Percentiles rank a stretch among this genome's conserved stretches.
These are phyloP conservation scores for Dasyprocta punctata DNA, from an alignment of 2,113 vertebrate species.

Conservation along the genomic window DNA sequence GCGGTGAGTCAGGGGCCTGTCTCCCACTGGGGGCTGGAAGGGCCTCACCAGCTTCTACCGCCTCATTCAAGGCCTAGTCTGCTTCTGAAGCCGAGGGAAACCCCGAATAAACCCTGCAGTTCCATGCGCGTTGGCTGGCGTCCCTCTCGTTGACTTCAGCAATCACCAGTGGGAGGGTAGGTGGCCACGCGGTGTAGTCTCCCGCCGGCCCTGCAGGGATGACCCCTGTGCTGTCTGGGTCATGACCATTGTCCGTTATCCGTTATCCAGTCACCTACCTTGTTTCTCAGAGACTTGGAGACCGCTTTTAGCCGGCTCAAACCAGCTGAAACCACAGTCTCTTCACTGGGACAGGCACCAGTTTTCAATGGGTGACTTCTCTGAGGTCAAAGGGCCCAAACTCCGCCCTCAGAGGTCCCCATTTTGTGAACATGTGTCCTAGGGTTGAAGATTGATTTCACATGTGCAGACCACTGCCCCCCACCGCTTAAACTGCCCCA, in stretches of 20 bases:
- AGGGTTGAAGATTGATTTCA: no score
- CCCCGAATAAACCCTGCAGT: not conserved
- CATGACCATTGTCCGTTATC: not conserved
- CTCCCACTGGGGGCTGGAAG: not conserved
- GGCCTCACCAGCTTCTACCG: not conserved
- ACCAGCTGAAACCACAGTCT: not conserved
- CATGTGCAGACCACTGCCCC: not conserved
- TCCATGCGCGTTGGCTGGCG: rapidly evolving
- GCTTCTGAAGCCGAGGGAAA: not conserved
- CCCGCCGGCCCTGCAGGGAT: not conserved
- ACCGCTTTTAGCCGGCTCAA: not conserved
- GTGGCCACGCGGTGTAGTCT: not conserved
- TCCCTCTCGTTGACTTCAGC: not conserved
- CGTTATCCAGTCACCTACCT: not conserved
- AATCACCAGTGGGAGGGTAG: not conserved
- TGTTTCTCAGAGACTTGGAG: not conserved
- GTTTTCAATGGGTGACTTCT: not conserved
- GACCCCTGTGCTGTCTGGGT: not conserved
- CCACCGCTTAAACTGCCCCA: not conserved
- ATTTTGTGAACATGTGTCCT: not conserved
- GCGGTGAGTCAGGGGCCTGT: not conserved
- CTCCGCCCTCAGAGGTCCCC: not conserved
- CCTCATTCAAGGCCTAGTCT: not conserved
- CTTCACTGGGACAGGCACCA: no score
- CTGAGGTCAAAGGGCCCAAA: no score